phyloP scores from a whole-genome alignment of 2,888 invertebrate species.

The Thalpophila matura region DNA sequence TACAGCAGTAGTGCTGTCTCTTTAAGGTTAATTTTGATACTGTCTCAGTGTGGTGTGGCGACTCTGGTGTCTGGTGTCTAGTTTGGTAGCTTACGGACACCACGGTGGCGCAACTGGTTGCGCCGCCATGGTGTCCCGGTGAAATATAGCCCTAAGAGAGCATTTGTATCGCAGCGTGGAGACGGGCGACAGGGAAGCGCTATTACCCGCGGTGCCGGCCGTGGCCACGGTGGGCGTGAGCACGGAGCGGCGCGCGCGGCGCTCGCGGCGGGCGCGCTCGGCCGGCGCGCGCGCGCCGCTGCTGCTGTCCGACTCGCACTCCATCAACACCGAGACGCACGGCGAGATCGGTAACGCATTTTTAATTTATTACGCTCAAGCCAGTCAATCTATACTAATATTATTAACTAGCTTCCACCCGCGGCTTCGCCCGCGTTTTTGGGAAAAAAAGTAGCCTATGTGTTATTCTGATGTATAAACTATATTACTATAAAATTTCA shows the following conservation, averaged over 20 bases:
- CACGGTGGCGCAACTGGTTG: background rate
- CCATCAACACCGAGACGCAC: conserved; percentile 82
- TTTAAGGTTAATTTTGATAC: no score
- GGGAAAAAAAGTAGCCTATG: no score
- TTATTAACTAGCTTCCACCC: no score
- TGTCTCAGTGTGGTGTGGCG: no score
- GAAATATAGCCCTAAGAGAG: background rate
- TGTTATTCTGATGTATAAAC: no score
- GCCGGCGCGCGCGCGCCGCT: conserved; percentile 42
- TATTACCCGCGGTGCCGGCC: conserved; percentile 53
- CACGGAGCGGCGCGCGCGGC: conserved; percentile 62
- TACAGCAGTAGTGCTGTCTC: no score
- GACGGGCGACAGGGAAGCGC: conserved; percentile 54
- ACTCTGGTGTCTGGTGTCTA: no score
- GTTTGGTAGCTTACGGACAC: no score
- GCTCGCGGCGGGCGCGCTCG: conserved; percentile 57
- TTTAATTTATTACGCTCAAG: no score
- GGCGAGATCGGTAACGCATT: conserved; percentile 82
- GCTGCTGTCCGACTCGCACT: conserved; percentile 76
- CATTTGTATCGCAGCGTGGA: conserved; percentile 24
- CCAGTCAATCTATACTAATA: no score
- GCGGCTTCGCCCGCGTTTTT: no score
- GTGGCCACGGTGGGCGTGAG: conserved; percentile 33
- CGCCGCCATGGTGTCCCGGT: conserved; percentile 1
- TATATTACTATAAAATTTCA: no score